These are phyloP conservation scores for Galerucella calmariensis DNA, from an alignment of 2,888 invertebrate species.

Conservation along the genomic window DNA sequence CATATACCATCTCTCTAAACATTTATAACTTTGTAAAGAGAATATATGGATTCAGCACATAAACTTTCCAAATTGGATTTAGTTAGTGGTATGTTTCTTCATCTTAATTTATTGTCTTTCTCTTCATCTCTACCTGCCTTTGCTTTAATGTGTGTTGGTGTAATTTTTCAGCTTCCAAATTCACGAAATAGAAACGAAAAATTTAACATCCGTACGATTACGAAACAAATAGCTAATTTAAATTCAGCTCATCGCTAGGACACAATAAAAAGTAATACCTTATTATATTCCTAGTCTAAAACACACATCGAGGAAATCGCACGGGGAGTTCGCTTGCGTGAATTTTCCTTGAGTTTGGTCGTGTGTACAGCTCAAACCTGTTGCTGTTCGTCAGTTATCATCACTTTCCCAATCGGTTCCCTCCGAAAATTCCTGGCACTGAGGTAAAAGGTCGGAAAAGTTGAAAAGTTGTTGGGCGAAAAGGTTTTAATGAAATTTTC, in stretches of 20 bases:
- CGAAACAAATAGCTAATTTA: constrained; percentile 7
- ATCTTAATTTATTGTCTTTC: too few relatives aligned
- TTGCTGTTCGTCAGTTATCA: constrained; percentile 2
- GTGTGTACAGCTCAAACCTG: background rate
- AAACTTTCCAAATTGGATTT: too few relatives aligned
- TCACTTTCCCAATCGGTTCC: background rate
- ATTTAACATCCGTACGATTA: background rate
- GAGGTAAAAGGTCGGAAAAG: constrained; percentile 7
- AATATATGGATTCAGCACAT: too few relatives aligned
- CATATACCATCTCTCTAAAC: too few relatives aligned
- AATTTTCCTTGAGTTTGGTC: constrained; percentile 8
- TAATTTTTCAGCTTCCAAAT: background rate
- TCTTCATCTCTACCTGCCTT: too few relatives aligned
- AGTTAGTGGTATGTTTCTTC: too few relatives aligned
- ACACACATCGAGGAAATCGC: constrained; percentile 6
- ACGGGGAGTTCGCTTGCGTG: constrained; percentile 12
- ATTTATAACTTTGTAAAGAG: too few relatives aligned
- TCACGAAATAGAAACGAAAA: background rate
- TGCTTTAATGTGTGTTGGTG: too few relatives aligned
- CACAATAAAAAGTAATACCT: constrained; percentile 13
- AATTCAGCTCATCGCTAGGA: background rate
- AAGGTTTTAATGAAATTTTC: constrained; percentile 7
- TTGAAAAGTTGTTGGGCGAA: background rate
- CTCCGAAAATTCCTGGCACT: background rate
- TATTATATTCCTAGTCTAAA: background rate